Evolutionary conservation across 2,797 vertebrate genomes (phyloP).

Genomic region (Glyptemys insculpta): DNA sequence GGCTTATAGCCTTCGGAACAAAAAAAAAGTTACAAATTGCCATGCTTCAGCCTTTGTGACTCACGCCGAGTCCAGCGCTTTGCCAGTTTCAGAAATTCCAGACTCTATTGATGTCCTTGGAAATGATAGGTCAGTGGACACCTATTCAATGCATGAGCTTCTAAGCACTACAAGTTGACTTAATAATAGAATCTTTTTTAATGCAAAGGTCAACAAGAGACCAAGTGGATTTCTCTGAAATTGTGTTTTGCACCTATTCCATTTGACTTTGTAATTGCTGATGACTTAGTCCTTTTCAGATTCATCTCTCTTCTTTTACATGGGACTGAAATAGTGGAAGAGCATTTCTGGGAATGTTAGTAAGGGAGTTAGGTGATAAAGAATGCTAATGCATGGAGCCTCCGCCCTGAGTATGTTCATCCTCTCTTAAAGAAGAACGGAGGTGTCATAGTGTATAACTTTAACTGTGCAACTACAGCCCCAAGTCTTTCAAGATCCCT

Average conservation of each 20-base stretch:
- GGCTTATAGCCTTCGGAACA: neutral
- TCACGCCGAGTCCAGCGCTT: neutral
- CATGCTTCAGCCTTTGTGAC: conserved; percentile 22
- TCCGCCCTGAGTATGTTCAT: neutral
- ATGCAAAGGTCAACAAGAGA: conserved; percentile 5
- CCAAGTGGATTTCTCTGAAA: conserved; percentile 11
- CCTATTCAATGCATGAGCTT: neutral
- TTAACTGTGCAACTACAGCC: no score
- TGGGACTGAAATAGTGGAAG: neutral
- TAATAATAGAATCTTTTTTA: conserved; percentile 7
- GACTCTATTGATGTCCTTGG: conserved; percentile 22
- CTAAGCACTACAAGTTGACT: neutral
- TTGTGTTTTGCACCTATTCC: conserved; percentile 18
- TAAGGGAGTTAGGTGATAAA: neutral
- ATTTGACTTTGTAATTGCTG: neutral
- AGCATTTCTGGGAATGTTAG: neutral
- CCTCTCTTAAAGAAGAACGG: neutral
- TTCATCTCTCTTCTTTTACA: neutral
- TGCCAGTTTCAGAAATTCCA: conserved; percentile 37
- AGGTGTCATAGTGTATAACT: neutral
- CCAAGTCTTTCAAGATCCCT: no score
- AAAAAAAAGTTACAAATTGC: neutral
- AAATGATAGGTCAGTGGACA: conserved; percentile 37
- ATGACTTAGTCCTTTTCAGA: neutral
- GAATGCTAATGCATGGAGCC: neutral